Percentiles rank a stretch among this genome's conserved stretches.
Evolutionary conservation across 2,797 vertebrate genomes (phyloP).

Genomic region (Oreonectes daqikongensis): DNA sequence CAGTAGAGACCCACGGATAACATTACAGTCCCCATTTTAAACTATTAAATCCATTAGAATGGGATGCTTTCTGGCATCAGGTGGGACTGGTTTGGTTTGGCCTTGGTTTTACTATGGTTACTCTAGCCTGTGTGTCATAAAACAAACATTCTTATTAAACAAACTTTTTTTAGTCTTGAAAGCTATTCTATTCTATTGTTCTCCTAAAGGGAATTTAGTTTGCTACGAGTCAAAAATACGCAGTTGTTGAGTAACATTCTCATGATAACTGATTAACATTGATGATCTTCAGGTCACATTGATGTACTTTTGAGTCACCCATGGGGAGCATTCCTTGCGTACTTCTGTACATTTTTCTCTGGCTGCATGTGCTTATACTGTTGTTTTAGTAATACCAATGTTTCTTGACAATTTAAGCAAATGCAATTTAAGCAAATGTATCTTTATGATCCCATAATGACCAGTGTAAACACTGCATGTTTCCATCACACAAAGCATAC

Average conservation of each 20-base stretch:
- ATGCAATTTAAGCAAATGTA: not conserved
- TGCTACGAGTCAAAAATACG: not conserved
- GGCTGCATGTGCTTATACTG: too few relatives aligned
- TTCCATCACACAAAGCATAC: not conserved
- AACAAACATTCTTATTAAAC: too few relatives aligned
- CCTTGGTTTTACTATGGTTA: too few relatives aligned
- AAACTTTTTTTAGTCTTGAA: too few relatives aligned
- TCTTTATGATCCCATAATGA: not conserved
- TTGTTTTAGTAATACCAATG: too few relatives aligned
- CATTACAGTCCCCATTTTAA: not conserved
- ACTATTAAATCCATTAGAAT: too few relatives aligned
- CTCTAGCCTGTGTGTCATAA: too few relatives aligned
- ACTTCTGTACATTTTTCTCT: not conserved
- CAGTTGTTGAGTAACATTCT: slow-evolving; percentile 32
- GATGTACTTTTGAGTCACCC: not conserved
- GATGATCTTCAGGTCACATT: not conserved
- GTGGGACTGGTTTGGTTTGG: too few relatives aligned
- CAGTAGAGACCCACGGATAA: not conserved
- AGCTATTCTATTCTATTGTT: too few relatives aligned
- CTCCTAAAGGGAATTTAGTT: not conserved
- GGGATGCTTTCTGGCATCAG: not conserved
- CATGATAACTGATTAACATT: not conserved
- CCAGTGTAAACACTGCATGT: not conserved
- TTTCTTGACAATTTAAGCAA: not conserved
- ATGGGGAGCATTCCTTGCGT: not conserved